phyloP scores from a whole-genome alignment of 2,888 invertebrate species.

The Athalia rosae region DNA sequence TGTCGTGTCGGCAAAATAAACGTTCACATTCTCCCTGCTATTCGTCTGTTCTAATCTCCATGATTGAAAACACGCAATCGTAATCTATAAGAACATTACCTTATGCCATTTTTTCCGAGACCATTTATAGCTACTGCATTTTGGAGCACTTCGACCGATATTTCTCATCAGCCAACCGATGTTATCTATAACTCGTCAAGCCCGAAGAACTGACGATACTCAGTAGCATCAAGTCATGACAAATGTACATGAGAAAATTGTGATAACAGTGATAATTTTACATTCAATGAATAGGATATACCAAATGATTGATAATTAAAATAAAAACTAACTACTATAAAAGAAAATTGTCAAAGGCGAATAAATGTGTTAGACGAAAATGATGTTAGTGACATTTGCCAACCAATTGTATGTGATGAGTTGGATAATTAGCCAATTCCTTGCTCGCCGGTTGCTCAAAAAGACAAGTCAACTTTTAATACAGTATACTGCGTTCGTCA shows the following conservation, averaged over 20 bases:
- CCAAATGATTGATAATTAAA: slow-evolving; percentile 14
- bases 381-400: slow-evolving; percentile 18
- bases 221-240: neutral
- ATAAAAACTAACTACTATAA: neutral
- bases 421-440: slow-evolving; percentile 18
- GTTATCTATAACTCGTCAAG: slow-evolving; percentile 17
- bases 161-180: slow-evolving; percentile 13
- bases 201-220: neutral
- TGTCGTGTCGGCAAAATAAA: neutral
- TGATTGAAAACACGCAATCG: slow-evolving; percentile 38
- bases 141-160: slow-evolving; percentile 28
- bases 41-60: slow-evolving; percentile 6
- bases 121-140: slow-evolving; percentile 32
- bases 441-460: neutral
- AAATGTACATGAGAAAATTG: neutral
- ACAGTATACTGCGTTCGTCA: slow-evolving; percentile 26
- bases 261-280: neutral
- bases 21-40: neutral
- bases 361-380: neutral
- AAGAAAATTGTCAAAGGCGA: neutral
- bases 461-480: slow-evolving; percentile 28
- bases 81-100: slow-evolving; percentile 37
- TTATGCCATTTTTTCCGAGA: slow-evolving; percentile 28
- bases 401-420: neutral
- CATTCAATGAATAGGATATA: neutral